Percentiles rank a stretch among this genome's conserved stretches.
Conservation (phyloP, 2,113 vertebrate species). For the Kobus ellipsiprymnus region DNA sequence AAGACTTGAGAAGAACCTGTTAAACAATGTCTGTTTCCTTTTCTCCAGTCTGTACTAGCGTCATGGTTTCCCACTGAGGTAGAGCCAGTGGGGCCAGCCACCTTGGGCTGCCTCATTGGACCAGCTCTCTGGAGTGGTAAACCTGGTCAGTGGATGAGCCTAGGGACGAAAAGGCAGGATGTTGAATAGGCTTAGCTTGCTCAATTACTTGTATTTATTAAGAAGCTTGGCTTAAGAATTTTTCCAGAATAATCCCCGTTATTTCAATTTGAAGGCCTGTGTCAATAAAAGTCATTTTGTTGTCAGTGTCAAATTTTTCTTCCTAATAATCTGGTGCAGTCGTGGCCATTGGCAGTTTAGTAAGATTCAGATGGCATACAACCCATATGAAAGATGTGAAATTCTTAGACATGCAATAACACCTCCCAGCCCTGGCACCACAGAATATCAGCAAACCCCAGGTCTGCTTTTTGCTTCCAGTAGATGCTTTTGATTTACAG, state of each 20-base stretch:
- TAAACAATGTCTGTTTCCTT: neutral
- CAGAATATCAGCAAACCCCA: constrained; percentile 69
- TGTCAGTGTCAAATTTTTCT: constrained; percentile 36
- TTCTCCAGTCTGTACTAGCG: neutral
- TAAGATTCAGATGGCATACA: constrained; percentile 69
- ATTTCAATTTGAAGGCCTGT: constrained; percentile 58
- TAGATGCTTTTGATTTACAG: constrained; percentile 76
- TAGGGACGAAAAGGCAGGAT: neutral
- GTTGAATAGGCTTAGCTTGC: neutral
- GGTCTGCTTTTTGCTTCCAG: constrained; percentile 72
- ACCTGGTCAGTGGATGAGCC: neutral
- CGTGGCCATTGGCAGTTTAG: constrained; percentile 60
- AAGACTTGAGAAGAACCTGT: constrained; percentile 16
- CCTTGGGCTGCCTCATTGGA: neutral
- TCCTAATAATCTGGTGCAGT: constrained; percentile 7
- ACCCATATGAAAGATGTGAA: constrained; percentile 65
- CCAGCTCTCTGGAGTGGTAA: neutral
- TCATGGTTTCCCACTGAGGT: neutral
- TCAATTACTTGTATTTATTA: neutral
- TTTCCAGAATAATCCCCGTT: constrained; percentile 35
- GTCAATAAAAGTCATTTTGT: constrained; percentile 65
- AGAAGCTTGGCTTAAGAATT: constrained; percentile 38
- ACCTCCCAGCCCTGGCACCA: constrained; percentile 65
- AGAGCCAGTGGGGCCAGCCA: neutral
- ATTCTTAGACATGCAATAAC: constrained; percentile 68